Evolutionary conservation across 2,113 vertebrate species (phyloP).

Genomic region (Monarcha castaneiventris): DNA sequence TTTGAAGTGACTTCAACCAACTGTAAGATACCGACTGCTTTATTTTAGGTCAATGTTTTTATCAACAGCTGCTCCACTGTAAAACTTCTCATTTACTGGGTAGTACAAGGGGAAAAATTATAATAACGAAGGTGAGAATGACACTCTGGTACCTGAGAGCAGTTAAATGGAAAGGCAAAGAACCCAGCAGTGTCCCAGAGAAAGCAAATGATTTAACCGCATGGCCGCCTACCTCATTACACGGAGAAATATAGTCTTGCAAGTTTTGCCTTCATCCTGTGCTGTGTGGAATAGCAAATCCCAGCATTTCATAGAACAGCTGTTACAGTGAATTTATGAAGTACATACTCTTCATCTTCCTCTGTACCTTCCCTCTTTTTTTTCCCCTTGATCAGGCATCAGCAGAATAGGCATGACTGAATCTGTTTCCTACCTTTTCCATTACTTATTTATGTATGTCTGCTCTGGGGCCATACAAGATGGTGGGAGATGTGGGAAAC

Average conservation of each 20-base stretch:
- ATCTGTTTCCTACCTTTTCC: neutral
- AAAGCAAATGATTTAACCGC: constrained; percentile 11
- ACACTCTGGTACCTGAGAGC: neutral
- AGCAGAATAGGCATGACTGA: constrained; percentile 36
- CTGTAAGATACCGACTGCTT: neutral
- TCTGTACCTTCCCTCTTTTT: neutral
- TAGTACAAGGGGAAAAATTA: neutral
- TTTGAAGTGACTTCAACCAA: neutral
- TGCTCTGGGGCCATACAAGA: constrained; percentile 40
- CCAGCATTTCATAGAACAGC: neutral
- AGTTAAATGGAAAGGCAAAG: neutral
- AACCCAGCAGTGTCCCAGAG: constrained; percentile 9
- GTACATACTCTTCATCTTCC: neutral
- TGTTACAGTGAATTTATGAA: constrained; percentile 5
- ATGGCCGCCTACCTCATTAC: constrained; percentile 50
- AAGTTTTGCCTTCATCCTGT: neutral
- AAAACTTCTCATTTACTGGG: neutral
- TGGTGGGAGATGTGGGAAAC: constrained; percentile 26
- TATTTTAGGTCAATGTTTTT: neutral
- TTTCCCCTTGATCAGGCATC: neutral
- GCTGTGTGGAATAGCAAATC: neutral
- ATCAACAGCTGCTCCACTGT: neutral
- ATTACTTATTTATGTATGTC: constrained; percentile 61
- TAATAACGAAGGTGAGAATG: neutral
- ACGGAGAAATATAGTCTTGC: neutral